Evolutionary conservation across 2,888 invertebrate genomes (phyloP), one percentile per base, ranked within the genome.

Genomic region (Gisinianus flammeolus): DNA sequence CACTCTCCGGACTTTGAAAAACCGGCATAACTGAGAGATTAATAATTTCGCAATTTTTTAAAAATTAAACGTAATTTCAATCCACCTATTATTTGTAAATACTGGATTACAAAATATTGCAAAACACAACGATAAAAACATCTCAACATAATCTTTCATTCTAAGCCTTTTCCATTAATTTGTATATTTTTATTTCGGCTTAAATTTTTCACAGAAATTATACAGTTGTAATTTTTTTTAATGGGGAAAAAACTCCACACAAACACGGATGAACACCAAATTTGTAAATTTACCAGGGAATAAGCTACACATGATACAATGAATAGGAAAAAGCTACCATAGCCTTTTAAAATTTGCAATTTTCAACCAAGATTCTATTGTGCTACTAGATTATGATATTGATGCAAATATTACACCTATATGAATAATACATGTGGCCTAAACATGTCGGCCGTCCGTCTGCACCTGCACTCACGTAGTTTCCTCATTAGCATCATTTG

Each of bases 401-500:
- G 3, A 44, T 44, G 44, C 44, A 44, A 2, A 44, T 16, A 44
- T 44, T 44, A 44, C 44, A 10, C 52, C 26, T 24, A 26, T 64
- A 64, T 70, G 69, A 70, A 70, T 70, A 44, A 70, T 22, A 24
- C 24, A 70, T 70, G 22, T 52, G 69, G 24, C 69, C 69, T 52
- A 70, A 66, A 66, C 26, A 24, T 70, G 19, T 66, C 33, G 22
- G 30, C 52, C 44, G 52, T 26, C 52, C 69, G 24, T 44, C 69
- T 28, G 19, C 24, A 52, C 22, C 12, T 28, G 10, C 4, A 52
- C 26, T 52, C 19, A 44, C 44, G 22, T 26, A 70, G 44, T 70
- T 70, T 24, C 28, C 69, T 70, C 69, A 70, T 70, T 70, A 70
- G 12, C 54, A 54, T 52, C 28, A 71, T 71, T 56, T 71, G 28